Base-by-base conservation (phyloP, 2,113 vertebrate genomes). In the Dicentrarchus labrax region DNA sequence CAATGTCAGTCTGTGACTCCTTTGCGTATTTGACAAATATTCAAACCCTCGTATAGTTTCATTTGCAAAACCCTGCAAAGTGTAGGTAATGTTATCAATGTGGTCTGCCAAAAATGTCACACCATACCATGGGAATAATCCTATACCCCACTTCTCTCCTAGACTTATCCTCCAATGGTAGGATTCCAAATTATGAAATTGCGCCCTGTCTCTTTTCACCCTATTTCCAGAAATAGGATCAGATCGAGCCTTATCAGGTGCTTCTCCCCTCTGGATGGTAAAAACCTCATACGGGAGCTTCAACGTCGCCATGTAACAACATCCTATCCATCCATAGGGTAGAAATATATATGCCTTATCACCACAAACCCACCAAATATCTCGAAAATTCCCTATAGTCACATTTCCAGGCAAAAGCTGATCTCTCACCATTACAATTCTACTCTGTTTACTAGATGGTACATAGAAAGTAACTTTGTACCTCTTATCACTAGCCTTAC, bases 81-180 rank as follows among this genome's bases (percentile, higher is more conserved):
- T 59, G 12, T 30, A 59, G 2, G 57, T 36, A 16, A n/a, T n/a
- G n/a, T n/a, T n/a, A 59, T 59, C 57, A 59, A 36, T 59, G 15
- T 59, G 57, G 36, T 71, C 30, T n/a, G 50, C 68, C 36, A 72
- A 59, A 45, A 59, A 72, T 24, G n/a, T 72, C 4, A 72, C 70
- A 16, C 70, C 70, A 72, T 72, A 72, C 53, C 24, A 69, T 45
- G 70, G 54, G 9, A 72, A 72, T 21, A 59, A 45, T 72, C 70
- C 70, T 43, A 72, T 9, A 17, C 39, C 70, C 70, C 70, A 72
- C 8, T 72, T 72, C 1, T 43, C 69, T 43, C 5, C 69, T 57
- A 56, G 2, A 59, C 15, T 72, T 24, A n/a, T n/a, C n/a, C 69
- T 72, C 19, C 19, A 72, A 43, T 72, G 38, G 12, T 43, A 57